These are phyloP conservation scores for Harpalus rubripes DNA, from an alignment of 2,888 invertebrate species.

Conservation along the genomic window DNA sequence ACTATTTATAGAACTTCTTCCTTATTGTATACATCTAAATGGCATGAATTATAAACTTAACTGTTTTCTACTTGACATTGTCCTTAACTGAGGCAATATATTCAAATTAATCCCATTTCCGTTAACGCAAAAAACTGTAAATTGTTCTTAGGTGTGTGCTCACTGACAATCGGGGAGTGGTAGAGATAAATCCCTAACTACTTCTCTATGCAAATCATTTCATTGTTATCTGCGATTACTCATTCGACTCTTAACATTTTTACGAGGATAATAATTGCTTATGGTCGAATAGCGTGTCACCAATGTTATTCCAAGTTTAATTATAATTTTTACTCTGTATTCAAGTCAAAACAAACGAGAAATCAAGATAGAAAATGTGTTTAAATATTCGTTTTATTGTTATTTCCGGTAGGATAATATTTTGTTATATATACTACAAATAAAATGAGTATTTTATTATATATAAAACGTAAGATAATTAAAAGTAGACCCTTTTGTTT, in stretches of 20 bases:
- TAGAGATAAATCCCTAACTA: conserved; percentile 21
- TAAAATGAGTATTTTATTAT: not conserved
- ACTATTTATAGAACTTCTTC: no score
- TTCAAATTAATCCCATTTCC: conserved; percentile 8
- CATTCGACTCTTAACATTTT: conserved; percentile 5
- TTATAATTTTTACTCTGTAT: conserved; percentile 17
- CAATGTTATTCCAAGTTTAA: conserved; percentile 23
- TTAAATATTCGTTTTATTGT: conserved; percentile 39
- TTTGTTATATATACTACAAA: not conserved
- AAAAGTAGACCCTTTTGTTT: not conserved
- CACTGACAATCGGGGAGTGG: conserved; percentile 31
- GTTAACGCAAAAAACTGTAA: conserved; percentile 13
- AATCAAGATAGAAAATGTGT: conserved; percentile 23
- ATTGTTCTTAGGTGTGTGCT: not conserved
- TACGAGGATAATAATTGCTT: conserved; percentile 17
- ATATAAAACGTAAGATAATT: not conserved
- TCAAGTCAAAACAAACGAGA: conserved; percentile 33
- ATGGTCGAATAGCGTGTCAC: not conserved
- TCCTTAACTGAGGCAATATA: conserved; percentile 15
- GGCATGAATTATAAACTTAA: not conserved
- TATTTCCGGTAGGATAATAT: conserved; percentile 14
- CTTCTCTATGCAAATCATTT: conserved; percentile 9
- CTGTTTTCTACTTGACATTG: not conserved
- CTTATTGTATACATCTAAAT: not conserved
- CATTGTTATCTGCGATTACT: conserved; percentile 12